Evolutionary conservation across 2,888 invertebrate genomes (phyloP).

Genomic region (Caenorhabditis virilis): DNA sequence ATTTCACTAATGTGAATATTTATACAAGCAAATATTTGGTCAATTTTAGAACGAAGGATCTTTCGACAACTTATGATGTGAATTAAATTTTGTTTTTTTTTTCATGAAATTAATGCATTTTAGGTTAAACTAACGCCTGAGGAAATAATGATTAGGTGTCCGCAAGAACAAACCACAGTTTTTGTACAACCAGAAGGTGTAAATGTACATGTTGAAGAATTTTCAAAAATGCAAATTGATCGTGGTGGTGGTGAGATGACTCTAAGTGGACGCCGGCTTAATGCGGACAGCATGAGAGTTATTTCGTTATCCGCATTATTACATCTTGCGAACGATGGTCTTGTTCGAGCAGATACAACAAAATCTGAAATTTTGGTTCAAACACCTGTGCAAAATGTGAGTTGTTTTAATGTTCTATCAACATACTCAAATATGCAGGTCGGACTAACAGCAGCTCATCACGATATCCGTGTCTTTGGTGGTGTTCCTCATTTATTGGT

Average conservation of each 20-base stretch:
- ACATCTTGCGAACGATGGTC: constrained; percentile 32
- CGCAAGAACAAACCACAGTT: constrained; percentile 20
- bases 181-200: constrained; percentile 23
- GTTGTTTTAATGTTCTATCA: constrained; percentile 1
- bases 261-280: constrained; percentile 20
- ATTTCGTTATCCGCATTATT: constrained; percentile 5
- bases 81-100: not conserved
- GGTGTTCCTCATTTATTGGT: constrained; percentile 37
- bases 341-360: constrained; percentile 23
- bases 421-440: constrained; percentile 12
- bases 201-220: constrained; percentile 14
- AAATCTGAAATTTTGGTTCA: constrained; percentile 30
- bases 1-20: constrained; percentile 20
- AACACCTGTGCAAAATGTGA: constrained; percentile 27
- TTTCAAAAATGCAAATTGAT: constrained; percentile 33
- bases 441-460: constrained; percentile 39
- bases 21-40: constrained; percentile 28
- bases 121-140: constrained; percentile 19
- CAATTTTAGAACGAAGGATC: constrained; percentile 13
- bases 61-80: constrained; percentile 14
- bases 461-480: constrained; percentile 33
- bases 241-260: constrained; percentile 34
- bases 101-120: not conserved
- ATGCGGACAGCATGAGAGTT: constrained; percentile 28
- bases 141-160: constrained; percentile 14